These are phyloP conservation scores for Cassiopea andromeda DNA, from an alignment of 30 jellyfish, hydroid and myxozoan genomes.

Conservation along the genomic window DNA sequence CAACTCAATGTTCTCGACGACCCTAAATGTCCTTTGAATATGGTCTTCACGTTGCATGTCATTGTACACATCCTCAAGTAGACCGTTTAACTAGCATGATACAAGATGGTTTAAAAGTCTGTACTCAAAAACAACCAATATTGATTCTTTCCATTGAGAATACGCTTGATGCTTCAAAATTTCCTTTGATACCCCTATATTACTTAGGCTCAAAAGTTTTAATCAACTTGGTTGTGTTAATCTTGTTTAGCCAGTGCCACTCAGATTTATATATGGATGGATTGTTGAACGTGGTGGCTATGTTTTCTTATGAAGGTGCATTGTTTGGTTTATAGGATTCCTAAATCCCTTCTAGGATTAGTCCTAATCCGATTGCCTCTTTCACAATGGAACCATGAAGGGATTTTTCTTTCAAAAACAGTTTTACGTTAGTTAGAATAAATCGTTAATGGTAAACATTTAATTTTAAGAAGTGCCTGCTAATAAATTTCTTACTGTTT, in stretches of 20 bases:
- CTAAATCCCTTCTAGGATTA: slow-evolving; percentile 20
- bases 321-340: slow-evolving; percentile 25
- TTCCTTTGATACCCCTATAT: not conserved
- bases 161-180: not conserved
- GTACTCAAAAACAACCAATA: not conserved
- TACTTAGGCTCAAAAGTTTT: slow-evolving; percentile 4
- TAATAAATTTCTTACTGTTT: slow-evolving; percentile 1
- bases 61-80: too few relatives aligned
- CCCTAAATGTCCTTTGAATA: too few relatives aligned
- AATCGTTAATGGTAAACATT: not conserved
- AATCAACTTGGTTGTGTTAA: slow-evolving; percentile 22
- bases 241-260: slow-evolving; percentile 28
- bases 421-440: slow-evolving; percentile 16
- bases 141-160: not conserved
- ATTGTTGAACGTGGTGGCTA: slow-evolving; percentile 27
- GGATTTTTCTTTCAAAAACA: not conserved
- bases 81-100: not conserved
- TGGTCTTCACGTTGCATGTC: too few relatives aligned
- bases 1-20: too few relatives aligned
- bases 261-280: slow-evolving; percentile 16
- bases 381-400: slow-evolving; percentile 24
- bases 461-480: not conserved
- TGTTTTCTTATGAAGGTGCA: not conserved
- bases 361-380: slow-evolving; percentile 29
- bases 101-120: too few relatives aligned